Evolutionary conservation across 2,113 vertebrate species (phyloP), one percentile per base, ranked within the genome.

Genomic region (Sylvilagus bachmani): DNA sequence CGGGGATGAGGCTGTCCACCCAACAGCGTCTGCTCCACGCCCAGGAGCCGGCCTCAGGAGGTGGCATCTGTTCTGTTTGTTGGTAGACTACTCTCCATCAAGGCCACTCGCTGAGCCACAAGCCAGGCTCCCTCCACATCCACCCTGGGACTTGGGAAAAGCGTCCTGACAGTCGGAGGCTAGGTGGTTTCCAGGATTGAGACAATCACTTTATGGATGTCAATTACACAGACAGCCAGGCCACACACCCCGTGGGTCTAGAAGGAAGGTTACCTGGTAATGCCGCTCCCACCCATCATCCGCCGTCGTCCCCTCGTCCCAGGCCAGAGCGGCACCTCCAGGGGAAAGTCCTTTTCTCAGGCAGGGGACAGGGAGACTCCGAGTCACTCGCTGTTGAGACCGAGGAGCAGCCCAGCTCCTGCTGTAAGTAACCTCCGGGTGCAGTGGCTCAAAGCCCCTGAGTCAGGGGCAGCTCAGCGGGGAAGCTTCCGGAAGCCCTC

Each of bases 1-100:
- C 25, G 14, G 25, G 31, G 24, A 8, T 13, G 6, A 44, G 38
- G 38, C 38, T 44, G 38, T 44, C 38, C 36, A 27, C 25, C 13
- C 2, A 21, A 1, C 8, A 24, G 38, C 1, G 8, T n/a, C 25
- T 2, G n/a, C n/a, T 79, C 12, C 38, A 6, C 0, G 49, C 38
- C 38, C 51, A 27, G 78, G 77, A 49, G 27, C 0, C 1, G 22
- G 33, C 22, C 1, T 1, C 2, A 3, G n/a, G 66, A 24, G 61
- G 61, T 6, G 3, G 24, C 61, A 5, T 10, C 64, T 66, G 64
- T 5, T 21, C 25, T 29, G 64, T 11, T 24, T 66, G 64, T 6
- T 12, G 9, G 10, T 21, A 3, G 4, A 1, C 78, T 5, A 1
- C 70, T 62, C 8, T 4, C 0, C 0, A 71, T 22, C 6, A 4